These are phyloP conservation scores for Lacerta bilineata DNA, from an alignment of 2,797 vertebrate genomes.

Conservation along the genomic window DNA sequence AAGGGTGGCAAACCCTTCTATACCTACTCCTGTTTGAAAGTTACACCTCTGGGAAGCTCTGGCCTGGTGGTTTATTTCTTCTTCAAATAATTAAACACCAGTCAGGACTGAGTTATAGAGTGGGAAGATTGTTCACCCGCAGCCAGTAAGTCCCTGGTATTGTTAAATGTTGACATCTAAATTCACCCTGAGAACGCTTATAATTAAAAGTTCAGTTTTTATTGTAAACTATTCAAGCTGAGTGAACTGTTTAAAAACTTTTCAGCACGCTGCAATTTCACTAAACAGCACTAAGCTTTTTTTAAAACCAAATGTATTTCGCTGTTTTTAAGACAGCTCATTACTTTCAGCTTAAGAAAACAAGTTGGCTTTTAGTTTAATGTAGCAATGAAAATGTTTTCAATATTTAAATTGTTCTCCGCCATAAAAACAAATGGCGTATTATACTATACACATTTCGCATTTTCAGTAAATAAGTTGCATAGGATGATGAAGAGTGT, in stretches of 20 bases:
- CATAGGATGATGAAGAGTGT: background rate
- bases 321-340: slow-evolving; percentile 15
- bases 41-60: no score
- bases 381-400: slow-evolving; percentile 21
- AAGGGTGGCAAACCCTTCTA: background rate
- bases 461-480: slow-evolving; percentile 26
- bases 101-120: background rate
- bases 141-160: no score
- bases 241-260: slow-evolving; percentile 8
- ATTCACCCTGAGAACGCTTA: background rate
- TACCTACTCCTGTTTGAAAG: background rate
- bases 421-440: slow-evolving; percentile 34
- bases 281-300: background rate
- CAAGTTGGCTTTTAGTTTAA: slow-evolving; percentile 31
- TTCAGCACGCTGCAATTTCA: slow-evolving; percentile 1
- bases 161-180: background rate
- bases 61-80: background rate
- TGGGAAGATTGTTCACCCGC: background rate
- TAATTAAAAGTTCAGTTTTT: slow-evolving; percentile 19
- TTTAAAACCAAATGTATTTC: slow-evolving; percentile 9
- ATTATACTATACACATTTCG: slow-evolving; percentile 16
- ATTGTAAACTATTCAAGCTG: background rate
- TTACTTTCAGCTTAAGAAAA: slow-evolving; percentile 28
- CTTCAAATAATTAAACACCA: background rate
- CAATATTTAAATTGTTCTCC: slow-evolving; percentile 29